Conservation (phyloP, 2,888 invertebrate species). For the Chrysolina americana region DNA sequence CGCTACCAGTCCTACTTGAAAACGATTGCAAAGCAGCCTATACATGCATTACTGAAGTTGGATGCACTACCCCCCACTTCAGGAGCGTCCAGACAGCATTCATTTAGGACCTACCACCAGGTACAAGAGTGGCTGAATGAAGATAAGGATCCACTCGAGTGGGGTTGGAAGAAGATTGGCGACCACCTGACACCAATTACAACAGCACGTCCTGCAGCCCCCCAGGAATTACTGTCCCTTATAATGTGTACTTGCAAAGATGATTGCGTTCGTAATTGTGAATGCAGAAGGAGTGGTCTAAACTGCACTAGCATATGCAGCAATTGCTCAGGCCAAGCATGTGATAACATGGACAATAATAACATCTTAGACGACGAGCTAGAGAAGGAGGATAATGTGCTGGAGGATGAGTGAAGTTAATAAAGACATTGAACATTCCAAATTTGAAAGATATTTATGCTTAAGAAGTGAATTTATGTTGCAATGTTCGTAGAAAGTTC, state of each 20-base stretch:
- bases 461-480: conserved; percentile 34
- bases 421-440: conserved; percentile 32
- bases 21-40: conserved; percentile 35
- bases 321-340: conserved; percentile 35
- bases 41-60: conserved; percentile 27
- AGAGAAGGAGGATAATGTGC: conserved; percentile 36
- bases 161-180: conserved; percentile 31
- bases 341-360: conserved; percentile 34
- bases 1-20: conserved; percentile 36
- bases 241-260: conserved; percentile 35
- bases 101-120: conserved; percentile 25
- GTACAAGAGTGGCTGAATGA: conserved; percentile 32
- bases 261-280: conserved; percentile 35
- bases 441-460: conserved; percentile 35
- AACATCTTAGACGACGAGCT: conserved; percentile 34
- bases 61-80: conserved; percentile 28
- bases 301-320: conserved; percentile 33
- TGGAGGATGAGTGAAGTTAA: conserved; percentile 36
- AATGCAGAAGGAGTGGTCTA: conserved; percentile 34
- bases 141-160: conserved; percentile 28
- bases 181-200: conserved; percentile 41
- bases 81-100: conserved; percentile 31
- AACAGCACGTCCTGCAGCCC: conserved; percentile 40
- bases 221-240: conserved; percentile 35
- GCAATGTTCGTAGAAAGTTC: conserved; percentile 36